These are phyloP conservation scores for Rallus limicola DNA, from an alignment of 2,113 vertebrate genomes.

Conservation along the genomic window DNA sequence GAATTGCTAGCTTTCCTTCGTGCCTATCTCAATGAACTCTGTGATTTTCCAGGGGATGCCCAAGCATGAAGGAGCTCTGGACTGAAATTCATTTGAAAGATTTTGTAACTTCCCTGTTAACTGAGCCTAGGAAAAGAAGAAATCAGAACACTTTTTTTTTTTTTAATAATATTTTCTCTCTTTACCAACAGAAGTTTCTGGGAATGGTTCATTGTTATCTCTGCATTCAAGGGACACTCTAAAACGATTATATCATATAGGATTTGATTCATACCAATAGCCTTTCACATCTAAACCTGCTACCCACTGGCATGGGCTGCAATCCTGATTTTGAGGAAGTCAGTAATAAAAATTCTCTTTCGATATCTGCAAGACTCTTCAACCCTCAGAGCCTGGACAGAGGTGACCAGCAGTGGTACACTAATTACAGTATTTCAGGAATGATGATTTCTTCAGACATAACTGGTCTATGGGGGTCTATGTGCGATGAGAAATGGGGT, in stretches of 20 bases:
- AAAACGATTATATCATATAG: not conserved
- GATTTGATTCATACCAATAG: not conserved
- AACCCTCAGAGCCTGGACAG: not conserved
- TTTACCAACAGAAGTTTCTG: not conserved
- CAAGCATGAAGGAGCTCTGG: not conserved
- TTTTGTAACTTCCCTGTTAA: not conserved
- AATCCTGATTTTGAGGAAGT: not conserved
- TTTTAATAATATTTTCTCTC: not conserved
- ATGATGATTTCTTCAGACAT: conserved; percentile 40
- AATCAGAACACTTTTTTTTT: not conserved
- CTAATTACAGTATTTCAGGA: not conserved
- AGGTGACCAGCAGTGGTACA: not conserved
- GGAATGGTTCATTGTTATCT: not conserved
- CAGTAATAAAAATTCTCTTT: not conserved
- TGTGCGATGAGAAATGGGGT: conserved; percentile 37
- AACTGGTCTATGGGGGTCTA: not conserved
- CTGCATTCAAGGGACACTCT: not conserved
- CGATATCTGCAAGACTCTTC: conserved; percentile 3
- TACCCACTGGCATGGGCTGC: not conserved
- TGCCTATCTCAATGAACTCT: not conserved
- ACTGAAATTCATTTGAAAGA: not conserved
- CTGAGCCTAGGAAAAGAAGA: not conserved
- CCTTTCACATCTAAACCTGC: not conserved
- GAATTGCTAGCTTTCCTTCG: not conserved
- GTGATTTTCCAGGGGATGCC: not conserved